phyloP scores from a whole-genome alignment of 2,888 invertebrate species.

The Pammene fasciana region DNA sequence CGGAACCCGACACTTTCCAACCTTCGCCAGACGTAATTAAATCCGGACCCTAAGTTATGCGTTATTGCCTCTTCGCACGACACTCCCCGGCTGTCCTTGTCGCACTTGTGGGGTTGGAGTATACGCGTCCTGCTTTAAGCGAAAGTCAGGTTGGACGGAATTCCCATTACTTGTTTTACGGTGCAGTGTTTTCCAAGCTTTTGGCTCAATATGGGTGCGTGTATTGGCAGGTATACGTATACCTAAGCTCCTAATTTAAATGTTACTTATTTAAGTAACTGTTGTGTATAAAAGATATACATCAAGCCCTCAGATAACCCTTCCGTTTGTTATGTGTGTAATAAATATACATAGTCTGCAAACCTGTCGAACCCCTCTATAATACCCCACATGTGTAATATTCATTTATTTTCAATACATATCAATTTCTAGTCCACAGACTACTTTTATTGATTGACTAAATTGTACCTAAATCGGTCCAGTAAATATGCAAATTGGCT shows the following conservation, averaged over 20 bases:
- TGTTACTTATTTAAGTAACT: too few relatives aligned
- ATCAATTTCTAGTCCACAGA: too few relatives aligned
- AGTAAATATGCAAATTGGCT: too few relatives aligned
- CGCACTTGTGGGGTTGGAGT: slow-evolving; percentile 17
- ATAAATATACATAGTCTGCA: too few relatives aligned
- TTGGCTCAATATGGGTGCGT: slow-evolving; percentile 14
- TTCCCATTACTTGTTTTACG: slow-evolving; percentile 42
- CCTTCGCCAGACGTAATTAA: slow-evolving; percentile 45
- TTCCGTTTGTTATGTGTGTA: too few relatives aligned
- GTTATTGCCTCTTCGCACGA: slow-evolving; percentile 48
- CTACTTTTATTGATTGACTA: too few relatives aligned
- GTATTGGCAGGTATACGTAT: slow-evolving; percentile 15
- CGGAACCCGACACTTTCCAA: slow-evolving; percentile 40
- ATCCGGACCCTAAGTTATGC: slow-evolving; percentile 45
- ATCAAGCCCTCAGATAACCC: too few relatives aligned
- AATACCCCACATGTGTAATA: too few relatives aligned
- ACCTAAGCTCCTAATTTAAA: background rate
- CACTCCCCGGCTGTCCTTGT: slow-evolving; percentile 38
- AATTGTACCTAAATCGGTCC: too few relatives aligned
- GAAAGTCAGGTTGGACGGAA: slow-evolving; percentile 44
- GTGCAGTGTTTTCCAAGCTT: slow-evolving; percentile 42
- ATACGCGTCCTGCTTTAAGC: slow-evolving; percentile 39
- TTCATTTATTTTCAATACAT: too few relatives aligned
- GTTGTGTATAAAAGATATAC: too few relatives aligned
- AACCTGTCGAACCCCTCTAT: too few relatives aligned